Evolutionary conservation across 2,113 vertebrate genomes (phyloP).

Genomic region (Nerophis ophidion): DNA sequence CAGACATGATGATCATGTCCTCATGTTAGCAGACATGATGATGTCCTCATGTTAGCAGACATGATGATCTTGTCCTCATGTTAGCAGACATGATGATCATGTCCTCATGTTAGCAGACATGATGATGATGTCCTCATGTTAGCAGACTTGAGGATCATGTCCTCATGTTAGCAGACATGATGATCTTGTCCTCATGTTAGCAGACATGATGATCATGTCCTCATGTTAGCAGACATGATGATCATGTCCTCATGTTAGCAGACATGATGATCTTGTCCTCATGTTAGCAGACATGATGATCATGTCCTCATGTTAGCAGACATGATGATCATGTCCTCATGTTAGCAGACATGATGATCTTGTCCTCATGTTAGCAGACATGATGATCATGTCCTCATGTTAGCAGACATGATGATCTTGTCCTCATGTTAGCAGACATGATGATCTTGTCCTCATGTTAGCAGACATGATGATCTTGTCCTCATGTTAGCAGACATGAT

Average conservation of each 20-base stretch:
- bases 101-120: conserved; percentile 44
- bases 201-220: conserved; percentile 73
- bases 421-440: conserved; percentile 51
- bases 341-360: conserved; percentile 67
- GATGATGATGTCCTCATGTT: conserved; percentile 57
- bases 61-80: conserved; percentile 74
- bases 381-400: conserved; percentile 69
- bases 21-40: conserved; percentile 53
- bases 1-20: conserved; percentile 73
- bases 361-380: conserved; percentile 46
- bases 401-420: conserved; percentile 71
- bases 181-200: conserved; percentile 60
- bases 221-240: conserved; percentile 53
- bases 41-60: conserved; percentile 31
- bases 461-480: conserved; percentile 73
- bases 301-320: conserved; percentile 29
- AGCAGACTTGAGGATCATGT: conserved; percentile 70
- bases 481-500: conserved; percentile 55
- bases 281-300: conserved; percentile 60
- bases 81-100: conserved; percentile 67
- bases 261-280: conserved; percentile 76
- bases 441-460: conserved; percentile 65
- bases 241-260: conserved; percentile 49
- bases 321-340: conserved; percentile 73
- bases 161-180: conserved; percentile 56